Conservation (phyloP, 2,797 vertebrate genomes). For the Babyrousa celebensis region DNA sequence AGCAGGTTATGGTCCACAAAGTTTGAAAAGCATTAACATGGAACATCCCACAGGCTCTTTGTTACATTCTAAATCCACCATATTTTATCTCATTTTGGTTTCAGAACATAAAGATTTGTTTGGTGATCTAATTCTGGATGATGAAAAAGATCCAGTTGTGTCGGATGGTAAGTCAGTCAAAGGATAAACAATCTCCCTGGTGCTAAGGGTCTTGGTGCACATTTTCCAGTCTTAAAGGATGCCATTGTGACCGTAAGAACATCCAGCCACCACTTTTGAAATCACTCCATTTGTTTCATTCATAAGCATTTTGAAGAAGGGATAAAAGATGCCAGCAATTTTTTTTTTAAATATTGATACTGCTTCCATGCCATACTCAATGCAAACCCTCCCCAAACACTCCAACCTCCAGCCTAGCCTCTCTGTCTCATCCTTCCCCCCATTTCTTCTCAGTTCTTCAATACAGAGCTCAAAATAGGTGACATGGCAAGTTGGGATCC, state of each 20-base stretch:
- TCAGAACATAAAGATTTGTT: not conserved
- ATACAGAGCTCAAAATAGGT: not conserved
- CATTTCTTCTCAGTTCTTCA: conserved; percentile 20
- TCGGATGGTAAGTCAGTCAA: not conserved
- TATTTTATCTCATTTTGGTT: conserved; percentile 52
- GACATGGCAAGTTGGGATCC: not conserved
- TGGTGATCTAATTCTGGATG: not conserved
- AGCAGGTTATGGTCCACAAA: not conserved
- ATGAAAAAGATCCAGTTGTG: not conserved
- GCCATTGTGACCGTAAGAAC: not conserved
- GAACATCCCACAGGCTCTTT: not conserved
- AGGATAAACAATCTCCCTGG: not conserved
- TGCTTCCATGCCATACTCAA: not conserved
- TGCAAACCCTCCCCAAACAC: not conserved
- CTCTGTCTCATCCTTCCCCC: not conserved
- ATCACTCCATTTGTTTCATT: not conserved
- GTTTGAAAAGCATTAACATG: conserved; percentile 48
- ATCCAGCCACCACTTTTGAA: not conserved
- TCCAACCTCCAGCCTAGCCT: not conserved
- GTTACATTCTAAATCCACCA: conserved; percentile 24
- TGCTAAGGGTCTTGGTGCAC: fast-evolving
- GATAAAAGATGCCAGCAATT: not conserved
- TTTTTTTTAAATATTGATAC: not conserved
- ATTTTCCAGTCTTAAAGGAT: not conserved
- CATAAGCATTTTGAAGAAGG: not conserved